Conservation (phyloP, 2,888 invertebrate genomes). For the Machimus rusticus region DNA sequence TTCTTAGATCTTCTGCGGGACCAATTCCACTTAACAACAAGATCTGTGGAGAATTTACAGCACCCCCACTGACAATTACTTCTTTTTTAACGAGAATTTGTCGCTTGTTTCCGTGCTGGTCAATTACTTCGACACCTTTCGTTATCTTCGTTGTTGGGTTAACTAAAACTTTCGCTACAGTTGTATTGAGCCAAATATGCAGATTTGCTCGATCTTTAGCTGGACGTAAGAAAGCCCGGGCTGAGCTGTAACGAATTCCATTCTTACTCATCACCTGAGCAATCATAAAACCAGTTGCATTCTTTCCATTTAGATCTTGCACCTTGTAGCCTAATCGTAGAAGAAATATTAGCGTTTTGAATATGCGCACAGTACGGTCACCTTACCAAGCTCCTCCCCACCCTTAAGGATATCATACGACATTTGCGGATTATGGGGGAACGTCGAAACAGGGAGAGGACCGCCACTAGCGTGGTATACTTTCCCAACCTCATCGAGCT, state of each 20-base stretch:
- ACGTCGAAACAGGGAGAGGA: constrained; percentile 78
- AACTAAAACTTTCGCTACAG: constrained; percentile 78
- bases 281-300: constrained; percentile 84
- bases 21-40: constrained; percentile 91
- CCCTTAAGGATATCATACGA: constrained; percentile 79
- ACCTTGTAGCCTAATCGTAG: constrained; percentile 69
- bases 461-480: constrained; percentile 83
- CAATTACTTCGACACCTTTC: constrained; percentile 74
- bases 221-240: constrained; percentile 83
- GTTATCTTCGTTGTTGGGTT: constrained; percentile 77
- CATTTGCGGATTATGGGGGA: constrained; percentile 85
- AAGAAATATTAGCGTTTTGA: not conserved
- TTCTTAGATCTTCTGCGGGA: constrained; percentile 73
- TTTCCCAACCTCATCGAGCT: constrained; percentile 73
- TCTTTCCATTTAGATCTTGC: constrained; percentile 82
- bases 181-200: constrained; percentile 83
- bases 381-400: constrained; percentile 76
- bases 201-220: constrained; percentile 78
- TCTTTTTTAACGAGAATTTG: constrained; percentile 80
- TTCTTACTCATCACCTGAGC: constrained; percentile 88
- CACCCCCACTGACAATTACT: constrained; percentile 79
- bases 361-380: not conserved
- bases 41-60: constrained; percentile 93
- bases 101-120: constrained; percentile 64
- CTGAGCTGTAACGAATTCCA: constrained; percentile 82